Conservation (phyloP, 1,140 invertebrate genomes). For the Tetragonula clypearis region DNA sequence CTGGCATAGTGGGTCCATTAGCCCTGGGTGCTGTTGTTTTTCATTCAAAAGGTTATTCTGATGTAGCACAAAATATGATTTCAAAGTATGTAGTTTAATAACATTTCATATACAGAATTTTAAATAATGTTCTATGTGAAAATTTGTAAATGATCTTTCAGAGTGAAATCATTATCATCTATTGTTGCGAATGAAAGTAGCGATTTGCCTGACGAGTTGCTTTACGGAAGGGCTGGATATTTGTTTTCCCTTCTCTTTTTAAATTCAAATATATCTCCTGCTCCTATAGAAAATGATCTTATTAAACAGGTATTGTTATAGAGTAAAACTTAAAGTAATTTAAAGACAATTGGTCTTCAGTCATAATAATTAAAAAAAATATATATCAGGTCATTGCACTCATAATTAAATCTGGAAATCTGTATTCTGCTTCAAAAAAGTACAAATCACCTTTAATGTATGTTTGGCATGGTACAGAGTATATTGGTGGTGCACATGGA, state of each 20-base stretch:
- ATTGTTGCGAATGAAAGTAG: constrained; percentile 80
- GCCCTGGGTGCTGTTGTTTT: constrained; percentile 87
- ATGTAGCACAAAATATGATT: constrained; percentile 79
- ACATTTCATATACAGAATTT: not conserved
- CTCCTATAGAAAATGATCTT: constrained; percentile 78
- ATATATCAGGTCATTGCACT: constrained; percentile 83
- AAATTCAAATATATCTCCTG: constrained; percentile 83
- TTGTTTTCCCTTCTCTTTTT: constrained; percentile 90
- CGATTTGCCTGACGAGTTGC: constrained; percentile 89
- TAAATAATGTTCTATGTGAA: not conserved
- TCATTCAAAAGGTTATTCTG: constrained; percentile 79
- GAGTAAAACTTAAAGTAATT: not conserved
- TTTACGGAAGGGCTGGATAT: constrained; percentile 93
- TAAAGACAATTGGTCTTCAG: not conserved
- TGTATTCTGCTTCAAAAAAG: constrained; percentile 80
- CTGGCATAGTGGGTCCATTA: constrained; percentile 90
- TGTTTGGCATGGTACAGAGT: constrained; percentile 93
- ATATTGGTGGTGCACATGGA: constrained; percentile 95
- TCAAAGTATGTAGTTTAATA: constrained; percentile 77
- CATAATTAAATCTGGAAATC: constrained; percentile 87
- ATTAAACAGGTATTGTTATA: constrained; percentile 79
- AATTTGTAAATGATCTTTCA: constrained; percentile 63
- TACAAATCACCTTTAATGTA: constrained; percentile 88
- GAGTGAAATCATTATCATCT: constrained; percentile 82
- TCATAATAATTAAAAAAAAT: constrained; percentile 11